Conservation (phyloP, 1,140 invertebrate genomes). For the Drosophila busckii region DNA sequence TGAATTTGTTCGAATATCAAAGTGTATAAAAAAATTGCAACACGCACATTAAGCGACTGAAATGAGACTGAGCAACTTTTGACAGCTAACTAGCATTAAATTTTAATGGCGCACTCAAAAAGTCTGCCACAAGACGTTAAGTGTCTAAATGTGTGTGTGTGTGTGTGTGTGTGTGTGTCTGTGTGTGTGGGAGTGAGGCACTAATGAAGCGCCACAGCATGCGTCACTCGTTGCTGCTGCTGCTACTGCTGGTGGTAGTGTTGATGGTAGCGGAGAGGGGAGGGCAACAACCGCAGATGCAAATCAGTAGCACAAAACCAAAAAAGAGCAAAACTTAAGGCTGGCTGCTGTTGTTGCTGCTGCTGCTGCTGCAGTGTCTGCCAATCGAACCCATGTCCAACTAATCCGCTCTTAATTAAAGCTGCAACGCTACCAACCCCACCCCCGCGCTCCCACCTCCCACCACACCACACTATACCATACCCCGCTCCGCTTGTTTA, state of each 20-base stretch:
- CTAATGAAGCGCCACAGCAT: slow-evolving; percentile 72
- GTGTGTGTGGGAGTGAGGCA: slow-evolving; percentile 14
- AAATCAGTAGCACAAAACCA: slow-evolving; percentile 69
- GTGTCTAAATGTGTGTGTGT: background rate
- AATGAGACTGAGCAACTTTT: slow-evolving; percentile 77
- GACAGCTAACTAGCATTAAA: slow-evolving; percentile 75
- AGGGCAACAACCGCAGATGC: slow-evolving; percentile 75
- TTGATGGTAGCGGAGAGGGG: too few relatives aligned
- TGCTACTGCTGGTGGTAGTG: slow-evolving; percentile 57
- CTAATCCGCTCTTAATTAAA: slow-evolving; percentile 79
- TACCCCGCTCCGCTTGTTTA: slow-evolving; percentile 28
- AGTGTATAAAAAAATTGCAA: too few relatives aligned
- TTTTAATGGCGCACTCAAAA: slow-evolving; percentile 72
- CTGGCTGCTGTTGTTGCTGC: background rate
- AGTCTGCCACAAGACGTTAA: slow-evolving; percentile 57
- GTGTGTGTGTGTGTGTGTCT: background rate
- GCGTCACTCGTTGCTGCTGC: slow-evolving; percentile 1
- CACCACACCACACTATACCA: background rate
- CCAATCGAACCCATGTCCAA: slow-evolving; percentile 73
- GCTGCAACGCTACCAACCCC: slow-evolving; percentile 56
- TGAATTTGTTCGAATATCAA: too few relatives aligned
- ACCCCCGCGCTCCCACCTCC: background rate
- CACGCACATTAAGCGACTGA: slow-evolving; percentile 61
- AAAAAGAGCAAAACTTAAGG: slow-evolving; percentile 55
- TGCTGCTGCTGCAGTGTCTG: slow-evolving; percentile 32